Percentiles rank a stretch among this genome's conserved stretches.
Evolutionary conservation across 1,140 invertebrate species (phyloP).

Genomic region (Drosophila rufa): DNA sequence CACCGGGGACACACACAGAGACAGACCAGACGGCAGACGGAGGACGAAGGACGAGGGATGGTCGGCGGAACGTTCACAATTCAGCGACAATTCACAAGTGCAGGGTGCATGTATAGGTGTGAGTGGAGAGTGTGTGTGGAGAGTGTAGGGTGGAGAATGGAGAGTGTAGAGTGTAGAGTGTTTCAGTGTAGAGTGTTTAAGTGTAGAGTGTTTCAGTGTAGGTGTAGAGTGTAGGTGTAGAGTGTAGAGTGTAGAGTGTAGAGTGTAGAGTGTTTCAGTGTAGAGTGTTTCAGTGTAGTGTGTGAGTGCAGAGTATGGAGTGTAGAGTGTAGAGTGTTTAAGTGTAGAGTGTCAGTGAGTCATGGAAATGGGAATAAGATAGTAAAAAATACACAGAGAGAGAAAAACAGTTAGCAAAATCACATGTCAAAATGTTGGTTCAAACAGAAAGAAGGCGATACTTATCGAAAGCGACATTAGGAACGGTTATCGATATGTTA

Average conservation of each 20-base stretch:
- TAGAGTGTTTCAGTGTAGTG: too few species aligned
- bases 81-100: constrained; percentile 78
- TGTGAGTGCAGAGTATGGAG: too few species aligned
- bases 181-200: too few species aligned
- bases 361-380: constrained; percentile 66
- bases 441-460: constrained; percentile 58
- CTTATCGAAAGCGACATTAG: constrained; percentile 49
- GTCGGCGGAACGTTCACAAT: constrained; percentile 72
- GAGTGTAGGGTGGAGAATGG: constrained; percentile 5
- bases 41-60: constrained; percentile 67
- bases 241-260: too few species aligned
- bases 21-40: constrained; percentile 46
- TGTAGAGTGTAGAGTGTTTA: too few species aligned
- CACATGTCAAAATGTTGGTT: constrained; percentile 60
- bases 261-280: too few species aligned
- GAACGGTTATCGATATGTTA: not conserved
- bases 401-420: constrained; percentile 79
- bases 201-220: too few species aligned
- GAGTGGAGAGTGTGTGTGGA: constrained; percentile 22
- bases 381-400: constrained; percentile 77
- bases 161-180: constrained; percentile 6
- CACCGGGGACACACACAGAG: constrained; percentile 29
- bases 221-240: too few species aligned
- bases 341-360: too few species aligned
- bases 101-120: constrained; percentile 45